Base-by-base conservation (phyloP, 2,797 vertebrate species). In the Clarias laeviceps region DNA sequence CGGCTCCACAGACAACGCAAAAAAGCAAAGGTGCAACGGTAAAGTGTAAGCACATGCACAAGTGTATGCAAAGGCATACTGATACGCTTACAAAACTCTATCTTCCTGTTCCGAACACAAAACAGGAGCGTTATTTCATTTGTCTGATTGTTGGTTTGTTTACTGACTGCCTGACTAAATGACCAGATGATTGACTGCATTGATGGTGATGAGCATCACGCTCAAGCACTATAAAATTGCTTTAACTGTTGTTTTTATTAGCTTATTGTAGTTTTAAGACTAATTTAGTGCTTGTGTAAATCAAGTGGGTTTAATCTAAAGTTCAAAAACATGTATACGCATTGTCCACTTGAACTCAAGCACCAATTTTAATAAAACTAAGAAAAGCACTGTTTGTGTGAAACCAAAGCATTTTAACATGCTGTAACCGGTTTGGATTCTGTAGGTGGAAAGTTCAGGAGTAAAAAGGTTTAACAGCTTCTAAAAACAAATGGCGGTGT, bases 401-500 rank as follows among this genome's bases (percentile, higher is more conserved):
- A 45, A 74, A 27, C 17, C 22, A 76, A 79, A 79, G 57, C 34
- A 8, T 79, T 79, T 79, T 62, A 57, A 32, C 27, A 57, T 29
- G 32, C 5, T 34, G 20, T 62, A 62, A 79, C 5, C 7, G 1
- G 34, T n/a, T 79, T n/a, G 20, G 77, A 37, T 79, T 37, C 57
- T 37, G 77, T 79, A 22, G 77, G 57, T 34, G 57, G 32, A 78
- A 61, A 37, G 56, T 61, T 61, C 76, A 78, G 20, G 32, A 79
- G n/a, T 79, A 79, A 79, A 79, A 79, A 18, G 34, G 56, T 78
- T 5, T 37, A n/a, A 61, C 34, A 29, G 27, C 29, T 32, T 61
- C 12, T 61, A 61, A 37, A 76, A 78, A 59, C 34, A 61, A 61
- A 78, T 37, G 20, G 24, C n/a, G 20, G 32, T 78, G 61, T 59